Conservation (phyloP, 2,113 vertebrate genomes). For the Fregetta grallaria region DNA sequence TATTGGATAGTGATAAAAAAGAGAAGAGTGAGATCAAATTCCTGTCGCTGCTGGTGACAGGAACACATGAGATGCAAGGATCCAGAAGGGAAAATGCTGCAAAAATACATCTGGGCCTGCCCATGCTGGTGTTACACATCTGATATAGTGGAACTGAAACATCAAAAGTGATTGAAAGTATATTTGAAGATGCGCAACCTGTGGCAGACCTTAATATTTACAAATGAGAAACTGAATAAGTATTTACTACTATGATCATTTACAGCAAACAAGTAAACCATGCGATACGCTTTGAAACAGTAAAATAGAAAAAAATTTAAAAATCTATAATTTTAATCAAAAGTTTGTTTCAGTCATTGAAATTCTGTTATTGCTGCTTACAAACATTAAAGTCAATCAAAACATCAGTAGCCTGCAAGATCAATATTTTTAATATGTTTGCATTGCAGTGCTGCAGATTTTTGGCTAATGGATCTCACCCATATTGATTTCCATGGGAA, state of each 20-base stretch:
- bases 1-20: background rate
- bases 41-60: background rate
- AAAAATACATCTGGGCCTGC: background rate
- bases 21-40: background rate
- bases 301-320: conserved; percentile 73
- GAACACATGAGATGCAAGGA: rapidly evolving
- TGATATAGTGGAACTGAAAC: conserved; percentile 30
- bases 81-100: background rate
- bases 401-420: conserved; percentile 76
- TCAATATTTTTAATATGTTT: conserved; percentile 90
- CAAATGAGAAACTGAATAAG: conserved; percentile 68
- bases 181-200: conserved; percentile 52
- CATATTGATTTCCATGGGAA: conserved; percentile 95
- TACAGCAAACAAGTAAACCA: conserved; percentile 64
- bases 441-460: conserved; percentile 83
- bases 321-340: conserved; percentile 90
- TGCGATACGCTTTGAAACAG: conserved; percentile 71
- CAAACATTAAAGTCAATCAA: conserved; percentile 84
- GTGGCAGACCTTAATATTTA: conserved; percentile 59
- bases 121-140: background rate
- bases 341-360: conserved; percentile 84
- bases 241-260: conserved; percentile 69
- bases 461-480: conserved; percentile 91
- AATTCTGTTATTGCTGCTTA: conserved; percentile 84
- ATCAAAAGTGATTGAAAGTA: conserved; percentile 23